phyloP scores from a whole-genome alignment of 2,113 vertebrate species.

The Heteronetta atricapilla region DNA sequence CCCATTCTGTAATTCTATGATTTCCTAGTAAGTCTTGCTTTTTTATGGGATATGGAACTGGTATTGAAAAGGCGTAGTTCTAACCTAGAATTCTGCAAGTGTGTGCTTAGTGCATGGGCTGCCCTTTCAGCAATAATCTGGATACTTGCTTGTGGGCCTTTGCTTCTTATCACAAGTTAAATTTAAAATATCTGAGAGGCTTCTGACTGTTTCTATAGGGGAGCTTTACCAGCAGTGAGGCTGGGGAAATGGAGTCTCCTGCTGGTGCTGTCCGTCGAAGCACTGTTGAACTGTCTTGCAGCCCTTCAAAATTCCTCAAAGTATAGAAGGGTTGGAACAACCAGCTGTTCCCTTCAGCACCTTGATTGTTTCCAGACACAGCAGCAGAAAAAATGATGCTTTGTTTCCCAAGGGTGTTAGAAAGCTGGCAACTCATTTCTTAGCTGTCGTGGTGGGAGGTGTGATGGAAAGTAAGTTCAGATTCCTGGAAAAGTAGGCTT shows the following conservation, averaged over 20 bases:
- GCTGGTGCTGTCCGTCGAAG: background rate
- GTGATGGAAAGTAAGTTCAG: background rate
- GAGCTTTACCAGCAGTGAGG: background rate
- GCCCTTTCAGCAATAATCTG: background rate
- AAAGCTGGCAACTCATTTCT: background rate
- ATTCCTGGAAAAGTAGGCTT: background rate
- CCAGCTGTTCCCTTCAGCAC: background rate
- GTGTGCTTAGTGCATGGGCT: background rate
- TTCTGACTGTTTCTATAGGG: background rate
- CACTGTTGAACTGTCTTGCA: background rate
- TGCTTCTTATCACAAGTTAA: background rate
- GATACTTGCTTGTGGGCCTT: background rate
- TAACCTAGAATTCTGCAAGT: background rate
- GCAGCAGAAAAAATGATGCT: background rate
- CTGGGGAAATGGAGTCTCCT: background rate
- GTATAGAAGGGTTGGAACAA: background rate
- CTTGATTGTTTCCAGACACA: slow-evolving; percentile 16
- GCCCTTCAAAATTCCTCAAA: background rate
- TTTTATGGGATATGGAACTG: background rate
- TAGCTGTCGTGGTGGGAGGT: background rate
- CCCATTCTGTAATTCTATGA: too few relatives aligned
- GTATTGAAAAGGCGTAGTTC: background rate
- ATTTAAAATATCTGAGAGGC: background rate
- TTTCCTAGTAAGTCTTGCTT: background rate
- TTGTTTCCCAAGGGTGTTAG: background rate